These are phyloP conservation scores for Ondatra zibethicus DNA, from an alignment of 2,113 vertebrate species.

Conservation along the genomic window DNA sequence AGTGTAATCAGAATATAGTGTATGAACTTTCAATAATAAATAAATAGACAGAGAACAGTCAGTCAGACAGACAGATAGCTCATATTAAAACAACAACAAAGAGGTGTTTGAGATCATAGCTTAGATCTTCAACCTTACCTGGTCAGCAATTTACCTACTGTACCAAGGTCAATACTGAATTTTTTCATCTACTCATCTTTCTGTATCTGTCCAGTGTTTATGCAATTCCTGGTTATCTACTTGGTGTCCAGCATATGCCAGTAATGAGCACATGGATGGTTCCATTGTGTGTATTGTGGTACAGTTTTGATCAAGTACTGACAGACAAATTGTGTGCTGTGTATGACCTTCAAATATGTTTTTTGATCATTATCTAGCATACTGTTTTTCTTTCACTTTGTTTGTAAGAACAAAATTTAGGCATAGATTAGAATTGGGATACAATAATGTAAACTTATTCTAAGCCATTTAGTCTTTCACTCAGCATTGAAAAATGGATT, in stretches of 20 bases:
- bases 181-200: not conserved
- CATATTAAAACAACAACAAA: not conserved
- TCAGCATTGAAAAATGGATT: not conserved
- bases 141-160: no score
- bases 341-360: not conserved
- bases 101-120: not conserved
- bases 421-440: not conserved
- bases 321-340: not conserved
- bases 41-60: not conserved
- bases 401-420: not conserved
- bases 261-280: not conserved
- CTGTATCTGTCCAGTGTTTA: not conserved
- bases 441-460: not conserved
- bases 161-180: not conserved
- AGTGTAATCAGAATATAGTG: not conserved
- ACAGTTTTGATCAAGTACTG: not conserved
- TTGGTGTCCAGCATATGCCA: not conserved
- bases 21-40: not conserved
- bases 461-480: not conserved
- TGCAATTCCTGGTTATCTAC: not conserved
- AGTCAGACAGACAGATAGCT: no score
- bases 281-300: conserved; percentile 4
- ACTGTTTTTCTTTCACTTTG: not conserved
- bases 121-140: not conserved
- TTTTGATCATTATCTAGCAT: not conserved